phyloP scores from a whole-genome alignment of 2,797 vertebrate species.

The Pipistrellus kuhlii region DNA sequence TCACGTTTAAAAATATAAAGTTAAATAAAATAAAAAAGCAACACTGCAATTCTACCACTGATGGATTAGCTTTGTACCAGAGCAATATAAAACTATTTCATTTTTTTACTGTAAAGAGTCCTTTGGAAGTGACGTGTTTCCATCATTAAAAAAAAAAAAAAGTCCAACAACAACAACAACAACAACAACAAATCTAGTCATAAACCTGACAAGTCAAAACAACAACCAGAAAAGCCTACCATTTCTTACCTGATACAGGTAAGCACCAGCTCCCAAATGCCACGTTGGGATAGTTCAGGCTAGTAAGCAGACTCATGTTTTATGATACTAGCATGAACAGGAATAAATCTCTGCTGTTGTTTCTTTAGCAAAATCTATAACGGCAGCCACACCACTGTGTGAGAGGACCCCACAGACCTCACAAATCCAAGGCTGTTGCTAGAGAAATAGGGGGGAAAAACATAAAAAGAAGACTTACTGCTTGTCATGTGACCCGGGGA shows the following conservation, averaged over 20 bases:
- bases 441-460: slow-evolving; percentile 69
- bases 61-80: slow-evolving; percentile 67
- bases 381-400: slow-evolving; percentile 47
- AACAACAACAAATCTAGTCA: slow-evolving; percentile 71
- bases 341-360: slow-evolving; percentile 75
- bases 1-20: neutral
- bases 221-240: slow-evolving; percentile 75
- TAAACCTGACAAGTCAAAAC: slow-evolving; percentile 79
- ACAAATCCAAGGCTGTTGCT: slow-evolving; percentile 73
- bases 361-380: slow-evolving; percentile 79
- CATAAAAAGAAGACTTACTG: slow-evolving; percentile 89
- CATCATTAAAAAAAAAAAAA: slow-evolving; percentile 39
- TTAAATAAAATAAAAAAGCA: slow-evolving; percentile 30
- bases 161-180: slow-evolving; percentile 77
- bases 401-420: slow-evolving; percentile 76
- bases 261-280: slow-evolving; percentile 88
- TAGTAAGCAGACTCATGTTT: slow-evolving; percentile 86
- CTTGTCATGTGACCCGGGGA: slow-evolving; percentile 93
- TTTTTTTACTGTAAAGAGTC: slow-evolving; percentile 63
- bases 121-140: slow-evolving; percentile 79
- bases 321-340: slow-evolving; percentile 80
- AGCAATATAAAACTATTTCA: slow-evolving; percentile 66
- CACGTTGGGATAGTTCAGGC: slow-evolving; percentile 87
- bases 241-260: slow-evolving; percentile 88
- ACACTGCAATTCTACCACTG: slow-evolving; percentile 60